Evolutionary conservation across 2,113 vertebrate species (phyloP).

Genomic region (Cepphus grylle): DNA sequence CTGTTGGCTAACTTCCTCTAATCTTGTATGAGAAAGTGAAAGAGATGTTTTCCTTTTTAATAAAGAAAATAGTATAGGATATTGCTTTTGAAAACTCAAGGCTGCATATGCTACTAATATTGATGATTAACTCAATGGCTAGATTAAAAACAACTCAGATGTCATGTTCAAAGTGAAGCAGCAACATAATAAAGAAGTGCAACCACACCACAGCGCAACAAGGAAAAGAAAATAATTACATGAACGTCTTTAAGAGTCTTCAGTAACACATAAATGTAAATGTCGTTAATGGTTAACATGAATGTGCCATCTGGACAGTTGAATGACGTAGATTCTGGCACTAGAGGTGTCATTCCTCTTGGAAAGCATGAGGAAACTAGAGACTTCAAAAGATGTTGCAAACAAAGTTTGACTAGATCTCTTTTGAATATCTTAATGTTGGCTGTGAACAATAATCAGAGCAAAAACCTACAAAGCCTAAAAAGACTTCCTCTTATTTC

Average conservation of each 20-base stretch:
- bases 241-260: neutral
- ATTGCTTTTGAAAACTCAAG: neutral
- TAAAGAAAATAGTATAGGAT: neutral
- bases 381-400: neutral
- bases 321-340: neutral
- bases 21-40: neutral
- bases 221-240: neutral
- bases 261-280: neutral
- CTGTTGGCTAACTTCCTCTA: neutral
- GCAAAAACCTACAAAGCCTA: neutral
- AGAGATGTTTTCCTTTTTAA: neutral
- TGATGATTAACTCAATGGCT: neutral
- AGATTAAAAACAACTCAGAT: neutral
- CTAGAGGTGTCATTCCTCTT: neutral
- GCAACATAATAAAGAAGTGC: neutral
- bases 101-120: neutral
- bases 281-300: neutral
- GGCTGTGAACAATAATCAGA: neutral
- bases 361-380: neutral
- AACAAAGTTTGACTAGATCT: neutral
- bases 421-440: neutral
- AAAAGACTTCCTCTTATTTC: neutral
- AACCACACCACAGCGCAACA: neutral
- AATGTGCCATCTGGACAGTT: neutral
- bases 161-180: neutral